Evolutionary conservation across 2,888 invertebrate genomes (phyloP).

Genomic region (Tromatobia lineatoria): DNA sequence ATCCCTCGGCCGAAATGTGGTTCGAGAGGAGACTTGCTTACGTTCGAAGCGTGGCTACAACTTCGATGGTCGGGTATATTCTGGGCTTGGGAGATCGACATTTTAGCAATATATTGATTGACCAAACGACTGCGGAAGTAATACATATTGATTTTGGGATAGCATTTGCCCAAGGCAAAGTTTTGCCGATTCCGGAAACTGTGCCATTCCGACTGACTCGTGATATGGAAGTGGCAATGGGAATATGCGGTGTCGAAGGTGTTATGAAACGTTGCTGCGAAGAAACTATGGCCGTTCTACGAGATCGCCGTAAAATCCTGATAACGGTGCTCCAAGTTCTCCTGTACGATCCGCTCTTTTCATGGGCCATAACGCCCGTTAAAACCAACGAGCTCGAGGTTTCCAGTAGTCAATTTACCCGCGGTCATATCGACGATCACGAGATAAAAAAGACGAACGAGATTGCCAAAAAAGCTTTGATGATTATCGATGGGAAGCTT

Average conservation of each 20-base stretch:
- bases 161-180: slow-evolving; percentile 97
- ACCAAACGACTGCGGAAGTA: slow-evolving; percentile 95
- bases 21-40: slow-evolving; percentile 95
- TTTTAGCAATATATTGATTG: slow-evolving; percentile 96
- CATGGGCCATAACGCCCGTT: slow-evolving; percentile 92
- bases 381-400: slow-evolving; percentile 88
- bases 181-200: slow-evolving; percentile 96
- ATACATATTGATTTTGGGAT: slow-evolving; percentile 99
- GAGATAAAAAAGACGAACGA: slow-evolving; percentile 86
- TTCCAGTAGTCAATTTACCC: slow-evolving; percentile 72
- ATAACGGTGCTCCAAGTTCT: slow-evolving; percentile 96
- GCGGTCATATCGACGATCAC: slow-evolving; percentile 55
- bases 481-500: slow-evolving; percentile 94
- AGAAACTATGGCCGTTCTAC: slow-evolving; percentile 94
- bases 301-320: slow-evolving; percentile 93
- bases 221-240: slow-evolving; percentile 97
- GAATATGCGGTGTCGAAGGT: slow-evolving; percentile 96
- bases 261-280: slow-evolving; percentile 95
- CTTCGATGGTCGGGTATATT: slow-evolving; percentile 97
- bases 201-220: slow-evolving; percentile 98
- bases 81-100: slow-evolving; percentile 98
- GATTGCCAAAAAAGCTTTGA: slow-evolving; percentile 94
- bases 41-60: slow-evolving; percentile 94
- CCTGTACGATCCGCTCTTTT: slow-evolving; percentile 97
- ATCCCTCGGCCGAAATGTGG: slow-evolving; percentile 94